phyloP scores from a whole-genome alignment of 2,888 invertebrate genomes.

The Pogonocherus hispidulus region DNA sequence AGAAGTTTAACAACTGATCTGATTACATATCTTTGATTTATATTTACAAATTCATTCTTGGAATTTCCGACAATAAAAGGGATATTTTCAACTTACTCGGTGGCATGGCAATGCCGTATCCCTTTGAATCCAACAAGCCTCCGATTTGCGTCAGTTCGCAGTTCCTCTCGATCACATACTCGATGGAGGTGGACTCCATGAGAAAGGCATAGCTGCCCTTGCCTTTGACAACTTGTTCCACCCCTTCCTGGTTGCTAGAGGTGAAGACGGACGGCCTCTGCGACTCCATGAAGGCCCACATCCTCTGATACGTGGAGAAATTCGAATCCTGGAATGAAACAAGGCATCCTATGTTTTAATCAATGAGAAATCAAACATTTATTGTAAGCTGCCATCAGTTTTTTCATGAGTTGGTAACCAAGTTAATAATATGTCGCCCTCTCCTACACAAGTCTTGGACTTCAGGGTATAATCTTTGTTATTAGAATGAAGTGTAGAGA shows the following conservation, averaged over 20 bases:
- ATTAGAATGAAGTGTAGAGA: too few relatives aligned
- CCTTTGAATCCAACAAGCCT: constrained; percentile 92
- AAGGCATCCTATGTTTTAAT: too few relatives aligned
- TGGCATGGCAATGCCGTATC: constrained; percentile 95
- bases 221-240: constrained; percentile 87
- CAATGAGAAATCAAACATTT: background rate
- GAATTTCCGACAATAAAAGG: too few relatives aligned
- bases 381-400: too few relatives aligned
- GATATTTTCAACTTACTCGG: constrained; percentile 88
- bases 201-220: constrained; percentile 94
- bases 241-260: constrained; percentile 88
- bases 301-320: constrained; percentile 92
- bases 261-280: constrained; percentile 91
- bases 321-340: constrained; percentile 82
- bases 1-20: too few relatives aligned
- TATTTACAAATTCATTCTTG: too few relatives aligned
- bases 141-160: constrained; percentile 94
- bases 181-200: constrained; percentile 98
- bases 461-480: too few relatives aligned
- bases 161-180: constrained; percentile 91
- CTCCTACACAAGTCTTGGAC: too few relatives aligned
- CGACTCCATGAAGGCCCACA: constrained; percentile 97
- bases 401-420: too few relatives aligned
- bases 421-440: too few relatives aligned
- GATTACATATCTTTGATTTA: too few relatives aligned